Conservation (phyloP, 2,888 invertebrate genomes). For the Polydrusus tereticollis region DNA sequence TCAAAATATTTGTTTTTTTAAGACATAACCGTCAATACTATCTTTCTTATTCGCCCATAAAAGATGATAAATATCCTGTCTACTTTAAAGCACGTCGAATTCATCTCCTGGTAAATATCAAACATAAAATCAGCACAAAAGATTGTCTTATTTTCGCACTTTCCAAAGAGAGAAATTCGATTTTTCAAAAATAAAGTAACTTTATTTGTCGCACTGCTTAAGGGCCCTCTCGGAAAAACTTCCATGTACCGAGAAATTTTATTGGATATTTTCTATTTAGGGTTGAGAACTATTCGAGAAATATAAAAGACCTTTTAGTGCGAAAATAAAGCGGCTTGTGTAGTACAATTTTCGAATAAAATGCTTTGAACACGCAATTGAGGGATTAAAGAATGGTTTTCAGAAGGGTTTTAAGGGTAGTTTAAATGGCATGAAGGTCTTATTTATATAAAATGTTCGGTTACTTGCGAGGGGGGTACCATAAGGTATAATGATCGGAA, state of each 20-base stretch:
- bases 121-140: not conserved
- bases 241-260: conserved; percentile 13
- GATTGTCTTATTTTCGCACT: not conserved
- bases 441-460: too few relatives aligned
- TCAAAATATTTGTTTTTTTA: too few relatives aligned
- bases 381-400: not conserved
- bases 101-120: not conserved
- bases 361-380: conserved; percentile 2
- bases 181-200: conserved; percentile 9
- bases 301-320: conserved; percentile 8
- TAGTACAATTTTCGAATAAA: not conserved
- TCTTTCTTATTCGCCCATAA: too few relatives aligned
- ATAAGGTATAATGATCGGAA: too few relatives aligned
- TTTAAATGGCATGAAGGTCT: not conserved
- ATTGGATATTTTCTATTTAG: conserved; percentile 16
- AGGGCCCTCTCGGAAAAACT: conserved; percentile 7
- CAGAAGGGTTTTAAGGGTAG: not conserved
- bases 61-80: not conserved
- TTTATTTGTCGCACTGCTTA: conserved; percentile 18
- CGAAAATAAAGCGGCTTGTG: not conserved
- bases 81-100: not conserved
- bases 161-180: conserved; percentile 3
- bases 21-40: too few relatives aligned
- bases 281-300: conserved; percentile 1
- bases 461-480: too few relatives aligned